Base-by-base conservation (phyloP, 23 tunicate genomes). In the Aplidium turbinatum region DNA sequence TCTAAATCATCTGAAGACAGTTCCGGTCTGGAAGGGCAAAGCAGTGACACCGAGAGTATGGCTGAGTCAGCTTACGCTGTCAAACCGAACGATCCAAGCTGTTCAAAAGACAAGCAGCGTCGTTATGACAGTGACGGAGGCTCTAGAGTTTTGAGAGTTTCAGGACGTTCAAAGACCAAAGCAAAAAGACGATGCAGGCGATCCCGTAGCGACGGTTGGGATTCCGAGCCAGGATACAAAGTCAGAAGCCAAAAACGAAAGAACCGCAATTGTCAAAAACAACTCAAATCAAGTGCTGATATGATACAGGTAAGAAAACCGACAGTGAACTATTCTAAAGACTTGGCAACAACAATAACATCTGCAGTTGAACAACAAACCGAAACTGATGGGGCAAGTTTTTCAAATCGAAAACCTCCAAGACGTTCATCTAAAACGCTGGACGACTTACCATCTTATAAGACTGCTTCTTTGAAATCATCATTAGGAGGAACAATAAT, bases 41-140 rank as follows among this genome's bases (percentile, higher is more conserved):
- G 73, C 64, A 81, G 87, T 50, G 87, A 81, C 27, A 81, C 87
- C 1, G 87, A 81, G 33, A 81, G 87, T 52, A 81, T 81, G 87
- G 87, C 73, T 2, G 87, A 46, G 20, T 72, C 79, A 3, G 34
- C 51, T 62, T 23, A 4, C 33, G 35, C 54, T 31, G 72, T 50
- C 22, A n/a, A n/a, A n/a, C 6, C 16, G 38, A 70, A 35, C 38
- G 38, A 47, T 9, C 56, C 54, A 21, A 62, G 48, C n/a, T 42
- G 45, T 21, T 69, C 55, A 1, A 40, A 31, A 20, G 3, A 20
- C 25, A 71, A 70, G 31, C 61, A 64, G 21, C 78, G 87, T n/a
- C 77, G 56, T 3, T 81, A 81, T 63, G 68, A 72, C 32, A 68
- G 78, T 36, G 87, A 81, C 63, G 76, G 64, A 1, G 35, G 71